Percentiles rank a stretch among this genome's conserved stretches.
These are phyloP conservation scores for Albula goreensis DNA, from an alignment of 2,113 vertebrate species.

Conservation along the genomic window DNA sequence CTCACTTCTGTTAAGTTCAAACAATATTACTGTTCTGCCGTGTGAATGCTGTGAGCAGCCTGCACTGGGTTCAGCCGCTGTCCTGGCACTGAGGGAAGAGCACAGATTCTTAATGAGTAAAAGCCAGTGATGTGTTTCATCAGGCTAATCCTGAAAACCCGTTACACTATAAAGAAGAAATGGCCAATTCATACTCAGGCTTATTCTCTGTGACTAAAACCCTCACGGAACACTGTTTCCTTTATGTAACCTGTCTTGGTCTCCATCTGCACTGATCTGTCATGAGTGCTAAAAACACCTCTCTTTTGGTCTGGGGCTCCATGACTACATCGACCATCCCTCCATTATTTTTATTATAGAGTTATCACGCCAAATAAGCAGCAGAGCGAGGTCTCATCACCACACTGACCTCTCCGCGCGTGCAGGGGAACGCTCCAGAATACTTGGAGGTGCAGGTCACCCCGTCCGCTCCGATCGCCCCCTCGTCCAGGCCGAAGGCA, in stretches of 20 bases:
- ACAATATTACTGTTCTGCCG: not conserved
- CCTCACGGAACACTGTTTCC: not conserved
- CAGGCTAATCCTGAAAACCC: not conserved
- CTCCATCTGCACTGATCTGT: not conserved
- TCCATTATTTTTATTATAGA: not conserved
- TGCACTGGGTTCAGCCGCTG: not conserved
- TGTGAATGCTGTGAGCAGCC: not conserved
- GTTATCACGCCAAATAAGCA: not conserved
- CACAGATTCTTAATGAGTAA: not conserved
- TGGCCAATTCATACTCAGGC: not conserved
- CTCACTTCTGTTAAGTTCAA: not conserved
- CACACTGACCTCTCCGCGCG: constrained; percentile 86
- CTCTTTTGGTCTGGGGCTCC: not conserved
- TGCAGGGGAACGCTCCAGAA: constrained; percentile 85
- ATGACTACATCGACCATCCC: not conserved
- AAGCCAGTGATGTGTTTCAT: not conserved
- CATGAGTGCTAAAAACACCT: not conserved
- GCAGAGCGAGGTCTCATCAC: constrained; percentile 3
- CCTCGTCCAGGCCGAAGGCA: constrained; percentile 82
- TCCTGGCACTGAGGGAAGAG: not conserved
- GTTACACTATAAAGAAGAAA: not conserved
- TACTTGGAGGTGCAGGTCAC: constrained; percentile 90
- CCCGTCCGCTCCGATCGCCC: constrained; percentile 66
- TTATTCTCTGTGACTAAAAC: not conserved
- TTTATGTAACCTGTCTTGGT: not conserved